Percentiles rank a stretch among this genome's conserved stretches.
These are phyloP conservation scores for Drosophila longiperda DNA, from an alignment of 2,888 invertebrate species.

Conservation along the genomic window DNA sequence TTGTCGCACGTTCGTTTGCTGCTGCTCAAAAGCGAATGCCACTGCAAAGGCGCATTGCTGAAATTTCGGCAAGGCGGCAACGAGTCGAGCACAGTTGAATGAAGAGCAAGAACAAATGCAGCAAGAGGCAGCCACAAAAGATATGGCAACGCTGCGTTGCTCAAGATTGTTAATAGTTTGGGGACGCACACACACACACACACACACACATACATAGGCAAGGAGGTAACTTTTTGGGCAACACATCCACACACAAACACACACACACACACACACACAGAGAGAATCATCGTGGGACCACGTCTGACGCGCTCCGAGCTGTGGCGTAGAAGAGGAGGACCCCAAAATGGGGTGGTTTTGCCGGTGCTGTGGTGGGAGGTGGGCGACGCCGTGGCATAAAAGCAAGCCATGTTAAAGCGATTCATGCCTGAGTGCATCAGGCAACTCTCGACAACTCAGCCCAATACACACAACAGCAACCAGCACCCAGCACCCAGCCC, in stretches of 20 bases:
- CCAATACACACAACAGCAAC: conserved; percentile 2
- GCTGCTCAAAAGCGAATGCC: conserved; percentile 20
- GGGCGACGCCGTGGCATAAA: conserved; percentile 56
- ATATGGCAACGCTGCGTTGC: conserved; percentile 71
- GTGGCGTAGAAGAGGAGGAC: neutral
- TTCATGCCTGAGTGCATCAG: conserved; percentile 76
- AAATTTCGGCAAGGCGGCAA: conserved; percentile 5
- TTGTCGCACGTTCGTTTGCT: neutral
- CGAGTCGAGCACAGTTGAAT: conserved; percentile 20
- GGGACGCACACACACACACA: conserved; percentile 7
- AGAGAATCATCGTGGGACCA: neutral
- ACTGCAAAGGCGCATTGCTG: conserved; percentile 27
- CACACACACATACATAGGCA: conserved; percentile 6
- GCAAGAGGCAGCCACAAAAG: conserved; percentile 51
- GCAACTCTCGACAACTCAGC: conserved; percentile 25
- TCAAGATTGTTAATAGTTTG: conserved; percentile 69
- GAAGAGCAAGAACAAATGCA: conserved; percentile 34
- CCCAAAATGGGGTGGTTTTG: conserved; percentile 4
- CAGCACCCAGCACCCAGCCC: neutral
- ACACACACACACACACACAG: conserved; percentile 1
- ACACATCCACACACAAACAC: conserved; percentile 17
- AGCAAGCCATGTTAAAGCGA: conserved; percentile 71
- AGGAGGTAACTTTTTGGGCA: conserved; percentile 48
- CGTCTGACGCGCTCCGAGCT: conserved; percentile 7
- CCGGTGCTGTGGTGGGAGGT: neutral